Base-by-base conservation (phyloP, 2,888 invertebrate species). In the Torymus auratus region DNA sequence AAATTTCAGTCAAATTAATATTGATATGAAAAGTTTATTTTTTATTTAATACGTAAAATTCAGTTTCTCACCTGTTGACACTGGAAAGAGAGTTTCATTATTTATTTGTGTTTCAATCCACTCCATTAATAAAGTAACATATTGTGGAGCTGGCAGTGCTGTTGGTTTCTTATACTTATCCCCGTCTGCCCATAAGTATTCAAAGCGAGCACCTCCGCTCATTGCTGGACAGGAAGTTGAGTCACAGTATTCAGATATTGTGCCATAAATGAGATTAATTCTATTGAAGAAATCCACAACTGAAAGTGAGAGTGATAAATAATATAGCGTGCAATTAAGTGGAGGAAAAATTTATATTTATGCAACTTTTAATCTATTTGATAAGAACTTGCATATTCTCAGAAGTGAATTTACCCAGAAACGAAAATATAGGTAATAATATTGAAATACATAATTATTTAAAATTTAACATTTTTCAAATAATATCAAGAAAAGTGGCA, bases 211-310 rank as follows among this genome's bases (percentile, higher is more conserved):
- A 0, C 97, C 97, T 1, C 97, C 98, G 28, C 95, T 95, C 97
- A 98, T 98, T 1, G 96, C 96, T 0, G 97, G 97, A 89, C 97
- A 98, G 0, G 95, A 94, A 81, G 94, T 93, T 83, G 94, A 95
- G 58, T 95, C 96, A 89, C 98, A 98, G 88, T 94, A 96, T 88
- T 96, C 96, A 10, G 95, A 95, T 53, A 97, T 95, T 0, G 97
- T 97, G 11, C 97, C 97, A 91, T 98, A 98, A 85, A 98, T 96
- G 65, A 98, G 92, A 91, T 98, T 98, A 85, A 98, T 97, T 87
- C 98, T 94, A 91, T 98, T 98, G 91, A 98, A 98, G 90, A 98
- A 98, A 89, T 98, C 97, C 53, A 98, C 97, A 85, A 97, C 97
- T 97, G 91, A 74, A 93, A 92, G 83, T 77, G 74, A 53, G 78